phyloP scores from a whole-genome alignment of 2,888 invertebrate species.

The Ormyrus labotus region DNA sequence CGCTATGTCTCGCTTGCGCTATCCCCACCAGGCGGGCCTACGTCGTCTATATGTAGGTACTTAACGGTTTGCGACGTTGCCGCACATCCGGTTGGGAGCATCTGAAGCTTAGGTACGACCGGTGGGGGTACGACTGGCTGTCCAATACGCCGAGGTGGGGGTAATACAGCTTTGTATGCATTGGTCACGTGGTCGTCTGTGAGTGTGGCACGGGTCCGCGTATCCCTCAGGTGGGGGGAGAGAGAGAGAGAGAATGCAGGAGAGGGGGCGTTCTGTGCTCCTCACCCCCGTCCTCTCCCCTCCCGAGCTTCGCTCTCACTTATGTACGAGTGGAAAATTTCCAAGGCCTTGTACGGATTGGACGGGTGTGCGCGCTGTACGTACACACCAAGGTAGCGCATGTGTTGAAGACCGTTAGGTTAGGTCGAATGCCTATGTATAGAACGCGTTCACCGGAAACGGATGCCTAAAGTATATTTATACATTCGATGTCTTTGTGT shows the following conservation, averaged over 20 bases:
- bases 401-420: constrained; percentile 60
- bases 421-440: constrained; percentile 52
- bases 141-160: constrained; percentile 62
- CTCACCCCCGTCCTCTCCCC: no score
- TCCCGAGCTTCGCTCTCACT: no score
- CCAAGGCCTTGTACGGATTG: constrained; percentile 64
- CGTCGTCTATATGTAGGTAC: constrained; percentile 63
- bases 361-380: no score
- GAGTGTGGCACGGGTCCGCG: constrained; percentile 22
- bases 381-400: no score
- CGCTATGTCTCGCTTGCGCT: background rate
- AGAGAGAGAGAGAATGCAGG: constrained; percentile 44
- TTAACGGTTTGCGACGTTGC: constrained; percentile 74
- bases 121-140: constrained; percentile 6
- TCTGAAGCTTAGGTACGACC: background rate
- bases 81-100: constrained; percentile 71
- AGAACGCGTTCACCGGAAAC: constrained; percentile 49
- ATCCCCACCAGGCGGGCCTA: constrained; percentile 6
- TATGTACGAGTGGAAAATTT: constrained; percentile 69
- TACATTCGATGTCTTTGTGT: background rate
- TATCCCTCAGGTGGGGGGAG: constrained; percentile 45
- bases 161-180: constrained; percentile 57
- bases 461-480: constrained; percentile 16
- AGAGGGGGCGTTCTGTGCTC: constrained; percentile 49
- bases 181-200: constrained; percentile 56